Evolutionary conservation across 2,797 vertebrate genomes (phyloP).

Genomic region (Triplophysa bombifrons): DNA sequence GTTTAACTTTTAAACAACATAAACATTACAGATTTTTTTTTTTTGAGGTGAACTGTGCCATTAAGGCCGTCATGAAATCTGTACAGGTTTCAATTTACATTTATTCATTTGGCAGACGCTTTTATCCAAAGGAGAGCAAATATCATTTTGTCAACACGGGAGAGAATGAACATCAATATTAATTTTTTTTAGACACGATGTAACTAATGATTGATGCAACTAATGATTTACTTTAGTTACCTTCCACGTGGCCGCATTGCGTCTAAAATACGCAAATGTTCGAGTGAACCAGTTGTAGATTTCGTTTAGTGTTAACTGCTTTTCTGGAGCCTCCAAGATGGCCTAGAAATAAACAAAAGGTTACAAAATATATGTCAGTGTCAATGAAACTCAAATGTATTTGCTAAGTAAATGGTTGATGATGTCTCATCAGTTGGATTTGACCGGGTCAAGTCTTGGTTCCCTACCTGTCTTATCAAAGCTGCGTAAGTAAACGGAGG

Average conservation of each 20-base stretch:
- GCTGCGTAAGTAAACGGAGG: conserved; percentile 98
- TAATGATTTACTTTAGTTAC: conserved; percentile 67
- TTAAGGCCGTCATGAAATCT: too few relatives aligned
- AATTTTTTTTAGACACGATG: too few relatives aligned
- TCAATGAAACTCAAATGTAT: too few relatives aligned
- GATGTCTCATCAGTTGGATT: background rate
- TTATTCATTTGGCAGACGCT: too few relatives aligned
- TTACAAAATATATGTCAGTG: background rate
- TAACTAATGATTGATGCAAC: too few relatives aligned
- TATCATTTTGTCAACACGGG: too few relatives aligned
- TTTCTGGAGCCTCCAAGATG: conserved; percentile 96
- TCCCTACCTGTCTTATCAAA: conserved; percentile 96
- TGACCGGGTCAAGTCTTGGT: background rate
- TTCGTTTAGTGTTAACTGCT: conserved; percentile 98
- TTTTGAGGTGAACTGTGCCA: too few relatives aligned
- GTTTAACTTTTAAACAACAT: too few relatives aligned
- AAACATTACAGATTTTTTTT: too few relatives aligned
- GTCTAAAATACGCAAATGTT: conserved; percentile 97
- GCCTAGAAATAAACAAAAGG: conserved; percentile 75
- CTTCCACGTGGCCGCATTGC: conserved; percentile 99
- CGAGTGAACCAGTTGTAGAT: conserved; percentile 99
- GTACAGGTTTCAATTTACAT: too few relatives aligned
- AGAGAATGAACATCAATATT: too few relatives aligned
- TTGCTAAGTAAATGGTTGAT: background rate
- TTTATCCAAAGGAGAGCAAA: too few relatives aligned